These are phyloP conservation scores for Danio rerio DNA, from an alignment of 2,113 vertebrate species.

Conservation along the genomic window DNA sequence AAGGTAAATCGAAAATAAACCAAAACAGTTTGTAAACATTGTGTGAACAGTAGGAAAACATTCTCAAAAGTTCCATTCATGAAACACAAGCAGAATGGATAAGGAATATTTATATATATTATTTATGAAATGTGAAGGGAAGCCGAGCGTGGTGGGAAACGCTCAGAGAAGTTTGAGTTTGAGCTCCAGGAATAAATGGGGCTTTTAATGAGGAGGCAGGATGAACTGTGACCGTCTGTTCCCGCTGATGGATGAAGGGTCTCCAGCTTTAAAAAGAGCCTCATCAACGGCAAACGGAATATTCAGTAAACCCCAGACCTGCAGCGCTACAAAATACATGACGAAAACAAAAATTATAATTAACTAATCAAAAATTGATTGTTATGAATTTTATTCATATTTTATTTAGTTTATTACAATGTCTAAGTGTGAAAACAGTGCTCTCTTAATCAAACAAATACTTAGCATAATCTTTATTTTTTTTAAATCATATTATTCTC, in stretches of 20 bases:
- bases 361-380: not conserved
- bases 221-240: conserved; percentile 37
- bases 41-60: not conserved
- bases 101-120: not conserved
- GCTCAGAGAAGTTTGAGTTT: conserved; percentile 27
- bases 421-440: too few species aligned
- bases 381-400: not conserved
- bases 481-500: not conserved
- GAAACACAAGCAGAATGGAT: not conserved
- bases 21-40: too few species aligned
- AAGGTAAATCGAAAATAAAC: too few species aligned
- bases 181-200: conserved; percentile 50
- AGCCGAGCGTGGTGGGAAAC: conserved; percentile 28
- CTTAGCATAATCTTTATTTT: not conserved
- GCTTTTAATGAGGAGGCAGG: conserved; percentile 45
- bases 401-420: too few species aligned
- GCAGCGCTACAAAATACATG: not conserved
- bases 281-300: not conserved
- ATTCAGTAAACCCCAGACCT: not conserved
- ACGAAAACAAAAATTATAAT: not conserved
- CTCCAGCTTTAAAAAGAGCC: not conserved
- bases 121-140: not conserved
- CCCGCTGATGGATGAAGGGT: conserved; percentile 34
- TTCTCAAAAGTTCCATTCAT: not conserved
- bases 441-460: too few species aligned